Base-by-base conservation (phyloP, 2,113 vertebrate genomes). In the Pteronura brasiliensis region DNA sequence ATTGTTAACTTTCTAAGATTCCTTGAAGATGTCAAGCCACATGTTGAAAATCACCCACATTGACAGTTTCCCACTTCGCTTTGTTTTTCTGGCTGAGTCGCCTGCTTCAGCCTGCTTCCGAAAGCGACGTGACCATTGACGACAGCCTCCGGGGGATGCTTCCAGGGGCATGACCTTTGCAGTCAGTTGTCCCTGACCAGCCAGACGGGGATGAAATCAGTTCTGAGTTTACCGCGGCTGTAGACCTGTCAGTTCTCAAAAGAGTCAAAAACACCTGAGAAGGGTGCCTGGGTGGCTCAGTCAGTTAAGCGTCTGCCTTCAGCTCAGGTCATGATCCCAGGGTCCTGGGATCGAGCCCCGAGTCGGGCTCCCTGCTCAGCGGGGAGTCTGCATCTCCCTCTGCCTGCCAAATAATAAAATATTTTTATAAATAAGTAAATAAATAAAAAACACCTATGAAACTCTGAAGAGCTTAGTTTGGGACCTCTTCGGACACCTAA, bases 221-320 rank as follows among this genome's bases (percentile, higher is more conserved):
- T 57, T 49, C 86, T 7, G 20, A 2, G 11, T 34, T 25, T 23
- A 0, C 52, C 17, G 0, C 2, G 17, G 34, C 71, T 6, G 0
- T 17, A 39, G 86, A 93, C 10, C 55, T 4, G 12, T 4, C 69
- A 1, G 36, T 71, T 17, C 49, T 47, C 27, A 20, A 8, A 57
- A 44, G 39, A 71, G n/a, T 25, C 59, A 13, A 4, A 23, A 44
- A 23, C 44, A 7, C 29, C 1, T 0, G 10, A 65, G 34, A 44
- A 15, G 14, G 63, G 31, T 3, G 3, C 63, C 63, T 67, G 63
- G 31, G 63, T 34, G 63, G 63, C 63, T 67, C 63, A 67, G 14
- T 65, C 2, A 2, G 29, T 67, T 67, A 67, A 67, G 63, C 13
- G 6, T 65, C 63, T 65, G 29, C 63, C 63, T 65, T 65, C 14